Evolutionary conservation across 1,140 invertebrate genomes (phyloP).

Genomic region (Drosophila paulistorum): DNA sequence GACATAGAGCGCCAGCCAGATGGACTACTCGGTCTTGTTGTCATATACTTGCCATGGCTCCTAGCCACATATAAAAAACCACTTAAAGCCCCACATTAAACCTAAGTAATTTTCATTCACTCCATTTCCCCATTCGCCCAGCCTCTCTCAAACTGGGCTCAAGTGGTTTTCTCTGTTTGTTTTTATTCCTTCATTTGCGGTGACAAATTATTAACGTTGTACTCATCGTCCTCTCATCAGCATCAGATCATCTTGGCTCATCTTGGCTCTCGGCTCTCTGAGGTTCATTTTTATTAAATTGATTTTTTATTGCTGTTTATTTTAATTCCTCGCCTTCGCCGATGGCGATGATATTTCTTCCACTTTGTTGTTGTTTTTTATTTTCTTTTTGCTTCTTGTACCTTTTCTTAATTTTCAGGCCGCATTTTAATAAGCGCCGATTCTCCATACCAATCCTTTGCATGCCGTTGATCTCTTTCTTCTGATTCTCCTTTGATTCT

Average conservation of each 20-base stretch:
- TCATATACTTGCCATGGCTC: slow-evolving; percentile 3
- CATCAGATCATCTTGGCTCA: slow-evolving; percentile 8
- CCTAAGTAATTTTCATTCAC: slow-evolving; percentile 46
- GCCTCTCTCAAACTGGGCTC: slow-evolving; percentile 38
- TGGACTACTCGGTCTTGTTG: slow-evolving; percentile 27
- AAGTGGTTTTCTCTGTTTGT: slow-evolving; percentile 80
- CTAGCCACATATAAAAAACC: slow-evolving; percentile 49
- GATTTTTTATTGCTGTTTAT: slow-evolving; percentile 78
- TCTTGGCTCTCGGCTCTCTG: slow-evolving; percentile 14
- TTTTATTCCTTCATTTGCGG: slow-evolving; percentile 79
- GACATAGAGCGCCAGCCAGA: slow-evolving; percentile 43
- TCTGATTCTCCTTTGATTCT: slow-evolving; percentile 25
- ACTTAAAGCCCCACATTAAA: slow-evolving; percentile 74
- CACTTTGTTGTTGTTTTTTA: neutral
- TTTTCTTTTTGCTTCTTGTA: slow-evolving; percentile 5
- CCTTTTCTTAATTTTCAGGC: slow-evolving; percentile 44
- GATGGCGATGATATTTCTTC: slow-evolving; percentile 13
- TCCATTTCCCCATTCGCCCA: slow-evolving; percentile 6
- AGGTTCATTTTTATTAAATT: slow-evolving; percentile 68
- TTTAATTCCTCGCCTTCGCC: slow-evolving; percentile 58
- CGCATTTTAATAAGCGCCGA: slow-evolving; percentile 72
- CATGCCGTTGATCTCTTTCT: slow-evolving; percentile 23
- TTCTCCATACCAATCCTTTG: slow-evolving; percentile 32
- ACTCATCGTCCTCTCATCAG: slow-evolving; percentile 57
- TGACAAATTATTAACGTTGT: slow-evolving; percentile 79